Percentiles rank a stretch among this genome's conserved stretches.
phyloP scores from a whole-genome alignment of 37 sponge, comb jelly and placozoan genomes.

The Bolinopsis microptera region DNA sequence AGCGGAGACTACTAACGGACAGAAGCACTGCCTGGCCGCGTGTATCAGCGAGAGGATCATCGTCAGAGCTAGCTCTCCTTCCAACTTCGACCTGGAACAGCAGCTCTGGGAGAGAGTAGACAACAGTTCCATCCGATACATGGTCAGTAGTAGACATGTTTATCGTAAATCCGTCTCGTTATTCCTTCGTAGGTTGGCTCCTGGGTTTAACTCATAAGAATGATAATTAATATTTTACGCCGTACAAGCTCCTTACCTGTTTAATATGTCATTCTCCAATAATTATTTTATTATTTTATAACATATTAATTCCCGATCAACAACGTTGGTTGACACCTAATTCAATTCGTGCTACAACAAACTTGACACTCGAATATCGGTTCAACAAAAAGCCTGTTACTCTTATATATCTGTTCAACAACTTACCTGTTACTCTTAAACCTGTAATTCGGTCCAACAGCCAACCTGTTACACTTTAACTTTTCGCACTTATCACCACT shows the following conservation, averaged over 20 bases:
- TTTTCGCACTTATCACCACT: background rate
- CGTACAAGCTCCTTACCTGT: too few relatives aligned
- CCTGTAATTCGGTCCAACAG: background rate
- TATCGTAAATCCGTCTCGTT: background rate
- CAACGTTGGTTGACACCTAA: background rate
- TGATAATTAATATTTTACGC: too few relatives aligned
- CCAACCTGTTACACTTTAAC: background rate
- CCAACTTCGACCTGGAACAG: slow-evolving; percentile 56
- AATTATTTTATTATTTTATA: too few relatives aligned
- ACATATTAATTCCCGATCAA: background rate
- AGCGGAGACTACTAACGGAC: slow-evolving; percentile 69
- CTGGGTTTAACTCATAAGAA: too few relatives aligned
- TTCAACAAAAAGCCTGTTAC: background rate
- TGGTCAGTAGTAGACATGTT: background rate
- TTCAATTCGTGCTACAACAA: background rate
- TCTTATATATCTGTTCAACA: background rate
- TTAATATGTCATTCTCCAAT: too few relatives aligned
- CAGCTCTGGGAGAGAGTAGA: slow-evolving; percentile 44
- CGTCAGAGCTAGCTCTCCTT: slow-evolving; percentile 76
- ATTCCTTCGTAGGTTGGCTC: too few relatives aligned
- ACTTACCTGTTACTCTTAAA: background rate
- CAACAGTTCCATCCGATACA: slow-evolving; percentile 15
- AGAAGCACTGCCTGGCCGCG: slow-evolving; percentile 69
- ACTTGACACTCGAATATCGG: background rate
- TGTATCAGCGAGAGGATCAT: slow-evolving; percentile 92